Evolutionary conservation across 1,140 invertebrate species (phyloP).

Genomic region (Chionoecetes opilio): DNA sequence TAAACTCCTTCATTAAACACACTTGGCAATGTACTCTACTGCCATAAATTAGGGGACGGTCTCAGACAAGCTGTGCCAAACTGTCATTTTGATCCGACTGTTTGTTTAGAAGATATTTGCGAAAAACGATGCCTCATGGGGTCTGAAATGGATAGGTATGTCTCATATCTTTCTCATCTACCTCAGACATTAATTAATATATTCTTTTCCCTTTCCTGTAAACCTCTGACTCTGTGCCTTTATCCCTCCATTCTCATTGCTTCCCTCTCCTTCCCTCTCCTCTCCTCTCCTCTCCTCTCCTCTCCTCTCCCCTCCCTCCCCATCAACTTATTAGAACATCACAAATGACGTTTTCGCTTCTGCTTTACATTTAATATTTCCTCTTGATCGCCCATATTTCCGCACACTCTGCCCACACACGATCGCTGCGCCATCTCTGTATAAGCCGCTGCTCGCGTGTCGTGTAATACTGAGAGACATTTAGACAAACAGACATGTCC

Average conservation of each 20-base stretch:
- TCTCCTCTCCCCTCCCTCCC: neutral
- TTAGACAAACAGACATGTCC: neutral
- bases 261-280: neutral
- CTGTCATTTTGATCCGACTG: no score
- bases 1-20: no score
- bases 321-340: neutral
- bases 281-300: slow-evolving; percentile 43
- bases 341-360: neutral
- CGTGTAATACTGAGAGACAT: no score
- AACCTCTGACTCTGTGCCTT: neutral
- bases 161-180: no score
- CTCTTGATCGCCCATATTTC: neutral
- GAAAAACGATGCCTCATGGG: no score
- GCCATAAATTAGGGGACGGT: no score
- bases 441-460: neutral
- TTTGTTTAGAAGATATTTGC: no score
- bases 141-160: no score
- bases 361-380: neutral
- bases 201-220: no score
- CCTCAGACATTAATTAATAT: no score
- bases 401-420: neutral
- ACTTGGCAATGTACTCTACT: no score
- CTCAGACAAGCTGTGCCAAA: no score
- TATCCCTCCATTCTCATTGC: slow-evolving; percentile 15
- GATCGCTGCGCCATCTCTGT: neutral